Conservation (phyloP, 2,888 invertebrate species). For the Drosophila cognata region DNA sequence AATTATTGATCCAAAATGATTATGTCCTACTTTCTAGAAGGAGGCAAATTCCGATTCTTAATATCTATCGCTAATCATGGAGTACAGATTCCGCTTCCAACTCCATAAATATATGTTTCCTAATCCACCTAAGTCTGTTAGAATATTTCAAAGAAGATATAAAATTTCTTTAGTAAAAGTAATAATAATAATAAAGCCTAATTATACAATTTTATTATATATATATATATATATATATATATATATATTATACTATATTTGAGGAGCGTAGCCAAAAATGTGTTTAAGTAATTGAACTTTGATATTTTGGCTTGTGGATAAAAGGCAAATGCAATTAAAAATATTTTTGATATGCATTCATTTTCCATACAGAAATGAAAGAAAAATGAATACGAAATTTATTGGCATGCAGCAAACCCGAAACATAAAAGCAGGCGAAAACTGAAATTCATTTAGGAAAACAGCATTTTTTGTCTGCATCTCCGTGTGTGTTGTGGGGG, state of each 20-base stretch:
- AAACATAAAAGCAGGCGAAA: slow-evolving; percentile 7
- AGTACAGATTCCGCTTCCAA: background rate
- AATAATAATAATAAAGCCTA: too few relatives aligned
- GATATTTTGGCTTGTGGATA: background rate
- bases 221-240: background rate
- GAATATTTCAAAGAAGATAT: background rate
- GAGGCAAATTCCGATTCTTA: background rate
- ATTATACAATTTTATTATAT: too few relatives aligned
- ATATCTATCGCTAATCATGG: background rate
- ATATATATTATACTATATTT: background rate
- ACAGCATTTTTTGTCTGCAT: background rate
- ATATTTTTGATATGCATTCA: slow-evolving; percentile 8
- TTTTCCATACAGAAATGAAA: slow-evolving; percentile 1
- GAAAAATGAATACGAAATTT: background rate
- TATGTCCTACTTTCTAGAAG: background rate
- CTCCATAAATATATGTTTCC: background rate
- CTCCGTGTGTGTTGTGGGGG: background rate
- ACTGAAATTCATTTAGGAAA: slow-evolving; percentile 18
- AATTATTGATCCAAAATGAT: background rate
- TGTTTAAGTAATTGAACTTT: background rate
- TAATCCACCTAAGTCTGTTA: background rate
- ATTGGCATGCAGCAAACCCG: background rate
- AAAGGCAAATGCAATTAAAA: slow-evolving; percentile 11
- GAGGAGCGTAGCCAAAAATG: background rate
- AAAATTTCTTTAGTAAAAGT: background rate